Evolutionary conservation across 2,113 vertebrate species (phyloP).

Genomic region (Phocoena sinus): DNA sequence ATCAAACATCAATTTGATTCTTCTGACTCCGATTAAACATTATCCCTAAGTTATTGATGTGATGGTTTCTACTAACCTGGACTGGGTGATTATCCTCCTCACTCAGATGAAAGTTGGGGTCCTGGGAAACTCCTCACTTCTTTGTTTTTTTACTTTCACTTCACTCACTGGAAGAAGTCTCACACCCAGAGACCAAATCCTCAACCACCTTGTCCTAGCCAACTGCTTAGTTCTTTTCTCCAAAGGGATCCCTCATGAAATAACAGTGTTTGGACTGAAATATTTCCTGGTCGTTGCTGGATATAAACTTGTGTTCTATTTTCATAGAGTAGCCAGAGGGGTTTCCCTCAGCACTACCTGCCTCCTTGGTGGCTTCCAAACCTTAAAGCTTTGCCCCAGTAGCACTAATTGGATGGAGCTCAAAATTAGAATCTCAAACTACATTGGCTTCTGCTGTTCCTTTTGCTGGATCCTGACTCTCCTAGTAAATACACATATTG

Average conservation of each 20-base stretch:
- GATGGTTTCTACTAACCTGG: neutral
- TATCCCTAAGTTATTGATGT: neutral
- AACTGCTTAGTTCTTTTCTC: neutral
- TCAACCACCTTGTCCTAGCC: neutral
- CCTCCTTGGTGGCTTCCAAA: neutral
- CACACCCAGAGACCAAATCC: neutral
- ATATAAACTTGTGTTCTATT: neutral
- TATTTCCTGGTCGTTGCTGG: neutral
- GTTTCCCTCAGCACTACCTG: neutral
- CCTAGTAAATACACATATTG: neutral
- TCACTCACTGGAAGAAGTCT: neutral
- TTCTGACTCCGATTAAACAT: neutral
- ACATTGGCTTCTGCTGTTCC: neutral
- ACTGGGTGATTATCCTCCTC: neutral
- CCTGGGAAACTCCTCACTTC: neutral
- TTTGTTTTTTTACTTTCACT: neutral
- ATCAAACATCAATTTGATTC: neutral
- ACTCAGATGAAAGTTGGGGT: neutral
- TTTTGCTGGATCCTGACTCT: neutral
- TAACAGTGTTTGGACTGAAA: neutral
- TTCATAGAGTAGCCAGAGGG: neutral
- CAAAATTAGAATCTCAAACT: neutral
- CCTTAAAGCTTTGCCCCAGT: neutral
- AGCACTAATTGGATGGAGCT: neutral
- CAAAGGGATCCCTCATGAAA: neutral